These are phyloP conservation scores for Crax fasciolata DNA, from an alignment of 2,797 vertebrate species.

Conservation along the genomic window DNA sequence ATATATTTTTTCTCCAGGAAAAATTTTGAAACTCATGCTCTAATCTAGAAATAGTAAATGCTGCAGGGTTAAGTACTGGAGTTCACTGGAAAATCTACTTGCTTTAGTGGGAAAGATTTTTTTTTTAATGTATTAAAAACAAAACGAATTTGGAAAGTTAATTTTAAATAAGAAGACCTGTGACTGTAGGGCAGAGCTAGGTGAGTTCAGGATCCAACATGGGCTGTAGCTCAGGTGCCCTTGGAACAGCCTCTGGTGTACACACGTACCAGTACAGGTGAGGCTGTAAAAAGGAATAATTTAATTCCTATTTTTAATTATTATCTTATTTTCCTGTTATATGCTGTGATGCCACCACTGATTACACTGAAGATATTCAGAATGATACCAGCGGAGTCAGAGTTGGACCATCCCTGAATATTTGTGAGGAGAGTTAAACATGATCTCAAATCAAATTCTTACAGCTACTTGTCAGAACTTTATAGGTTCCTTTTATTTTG, in stretches of 20 bases:
- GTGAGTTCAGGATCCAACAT: neutral
- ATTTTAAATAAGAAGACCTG: neutral
- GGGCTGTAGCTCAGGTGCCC: neutral
- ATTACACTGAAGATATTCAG: neutral
- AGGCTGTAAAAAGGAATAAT: neutral
- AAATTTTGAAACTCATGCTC: neutral
- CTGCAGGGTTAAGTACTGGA: conserved; percentile 59
- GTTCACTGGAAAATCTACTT: conserved; percentile 60
- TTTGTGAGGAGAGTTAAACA: neutral
- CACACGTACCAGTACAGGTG: neutral
- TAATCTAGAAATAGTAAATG: conserved; percentile 65
- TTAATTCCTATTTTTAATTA: neutral
- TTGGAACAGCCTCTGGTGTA: neutral
- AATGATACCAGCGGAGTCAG: neutral
- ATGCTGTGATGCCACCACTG: neutral
- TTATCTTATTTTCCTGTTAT: neutral
- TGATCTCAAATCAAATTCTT: conserved; percentile 40
- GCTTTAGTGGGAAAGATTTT: conserved; percentile 53
- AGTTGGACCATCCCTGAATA: neutral
- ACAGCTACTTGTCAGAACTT: conserved; percentile 8
- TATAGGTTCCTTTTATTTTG: conserved; percentile 31
- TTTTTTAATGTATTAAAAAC: conserved; percentile 9
- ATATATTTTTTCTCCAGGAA: conserved; percentile 21
- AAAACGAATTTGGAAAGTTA: conserved; percentile 59
- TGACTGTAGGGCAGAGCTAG: neutral